Conservation (phyloP, 2,888 invertebrate species). For the Drosophila demipolita region DNA sequence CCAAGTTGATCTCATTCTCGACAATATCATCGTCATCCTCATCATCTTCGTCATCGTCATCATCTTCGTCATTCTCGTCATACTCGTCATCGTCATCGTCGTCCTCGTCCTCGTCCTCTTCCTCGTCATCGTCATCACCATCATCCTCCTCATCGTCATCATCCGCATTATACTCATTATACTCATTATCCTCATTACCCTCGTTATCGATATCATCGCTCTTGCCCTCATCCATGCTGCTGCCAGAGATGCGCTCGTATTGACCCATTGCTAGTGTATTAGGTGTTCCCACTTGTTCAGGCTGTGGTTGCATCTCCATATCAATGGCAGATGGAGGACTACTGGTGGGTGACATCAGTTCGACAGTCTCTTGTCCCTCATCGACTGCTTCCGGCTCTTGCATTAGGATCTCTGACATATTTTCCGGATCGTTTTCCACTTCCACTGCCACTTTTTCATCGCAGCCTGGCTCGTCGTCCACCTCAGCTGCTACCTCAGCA, state of each 20-base stretch:
- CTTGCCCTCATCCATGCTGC: conserved; percentile 47
- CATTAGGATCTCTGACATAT: not conserved
- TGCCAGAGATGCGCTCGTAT: not conserved
- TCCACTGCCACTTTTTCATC: not conserved
- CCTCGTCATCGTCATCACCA: conserved; percentile 2
- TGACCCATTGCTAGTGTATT: not conserved
- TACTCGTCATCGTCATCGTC: conserved; percentile 2
- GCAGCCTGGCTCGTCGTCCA: not conserved
- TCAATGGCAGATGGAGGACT: conserved; percentile 8
- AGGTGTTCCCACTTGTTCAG: not conserved
- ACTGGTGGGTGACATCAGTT: conserved; percentile 21
- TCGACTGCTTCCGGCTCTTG: conserved; percentile 53
- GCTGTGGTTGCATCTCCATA: not conserved
- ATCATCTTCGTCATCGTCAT: conserved; percentile 1
- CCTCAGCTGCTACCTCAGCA: not conserved
- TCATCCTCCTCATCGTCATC: not conserved
- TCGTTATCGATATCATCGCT: conserved; percentile 21
- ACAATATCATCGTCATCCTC: not conserved
- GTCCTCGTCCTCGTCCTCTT: conserved; percentile 40
- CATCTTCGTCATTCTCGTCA: conserved; percentile 1
- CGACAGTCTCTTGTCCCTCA: conserved; percentile 38
- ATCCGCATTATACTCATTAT: conserved; percentile 16
- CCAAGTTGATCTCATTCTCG: conserved; percentile 6
- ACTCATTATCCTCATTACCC: conserved; percentile 11
- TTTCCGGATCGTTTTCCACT: not conserved